A percentile compares a stretch with the other conserved stretches of the same genome.
Conservation (phyloP, 2,797 vertebrate species). For the Urocyon cinereoargenteus region DNA sequence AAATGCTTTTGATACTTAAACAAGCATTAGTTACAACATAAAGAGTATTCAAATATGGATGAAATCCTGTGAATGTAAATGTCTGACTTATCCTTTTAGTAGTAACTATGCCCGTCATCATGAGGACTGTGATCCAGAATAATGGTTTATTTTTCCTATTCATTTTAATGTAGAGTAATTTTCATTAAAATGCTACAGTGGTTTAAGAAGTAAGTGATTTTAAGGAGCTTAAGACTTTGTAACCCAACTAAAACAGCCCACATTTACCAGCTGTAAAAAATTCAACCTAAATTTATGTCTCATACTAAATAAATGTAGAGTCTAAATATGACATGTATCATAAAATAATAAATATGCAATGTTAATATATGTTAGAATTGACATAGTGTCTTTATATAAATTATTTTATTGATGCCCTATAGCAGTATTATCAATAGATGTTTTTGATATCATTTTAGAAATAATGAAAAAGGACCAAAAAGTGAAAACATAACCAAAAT, state of each 20-base stretch:
- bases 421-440: neutral
- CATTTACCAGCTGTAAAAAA: neutral
- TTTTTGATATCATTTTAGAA: neutral
- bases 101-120: neutral
- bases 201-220: slow-evolving; percentile 13
- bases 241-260: neutral
- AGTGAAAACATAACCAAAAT: neutral
- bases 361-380: neutral
- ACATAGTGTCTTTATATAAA: neutral
- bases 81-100: neutral
- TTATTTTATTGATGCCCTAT: neutral
- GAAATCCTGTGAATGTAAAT: slow-evolving; percentile 65
- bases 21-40: slow-evolving; percentile 24
- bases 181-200: slow-evolving; percentile 32
- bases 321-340: neutral
- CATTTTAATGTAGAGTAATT: slow-evolving; percentile 3
- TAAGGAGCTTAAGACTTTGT: neutral
- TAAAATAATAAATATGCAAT: neutral
- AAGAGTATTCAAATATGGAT: slow-evolving; percentile 61
- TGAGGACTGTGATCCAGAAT: neutral
- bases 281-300: neutral
- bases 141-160: neutral
- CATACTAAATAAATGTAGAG: neutral
- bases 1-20: slow-evolving; percentile 73
- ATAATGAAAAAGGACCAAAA: neutral